Conservation (phyloP, 2,888 invertebrate genomes). For the Baronia brevicornis region DNA sequence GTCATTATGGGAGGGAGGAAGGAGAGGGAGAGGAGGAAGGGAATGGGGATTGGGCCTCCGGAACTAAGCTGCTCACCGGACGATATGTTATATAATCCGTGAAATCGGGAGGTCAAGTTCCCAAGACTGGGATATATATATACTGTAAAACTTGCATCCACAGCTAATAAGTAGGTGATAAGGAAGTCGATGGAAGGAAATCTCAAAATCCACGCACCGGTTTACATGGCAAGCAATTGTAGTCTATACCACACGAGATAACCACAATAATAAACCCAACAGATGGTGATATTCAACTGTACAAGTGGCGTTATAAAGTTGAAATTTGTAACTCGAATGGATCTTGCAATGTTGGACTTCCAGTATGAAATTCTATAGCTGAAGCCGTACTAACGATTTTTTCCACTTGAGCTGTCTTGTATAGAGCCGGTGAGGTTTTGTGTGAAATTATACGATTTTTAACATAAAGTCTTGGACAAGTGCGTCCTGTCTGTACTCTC, state of each 20-base stretch:
- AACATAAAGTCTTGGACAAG: too few relatives aligned
- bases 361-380: constrained; percentile 8
- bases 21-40: too few relatives aligned
- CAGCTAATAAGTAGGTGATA: too few relatives aligned
- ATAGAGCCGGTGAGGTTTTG: background rate
- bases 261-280: background rate
- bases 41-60: too few relatives aligned
- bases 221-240: constrained; percentile 5
- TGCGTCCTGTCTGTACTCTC: too few relatives aligned
- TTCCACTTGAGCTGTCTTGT: constrained; percentile 4
- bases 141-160: too few relatives aligned
- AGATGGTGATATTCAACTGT: background rate
- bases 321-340: background rate
- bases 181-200: constrained; percentile 4
- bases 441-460: too few relatives aligned
- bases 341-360: background rate
- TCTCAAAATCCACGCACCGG: constrained; percentile 10
- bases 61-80: too few relatives aligned
- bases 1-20: too few relatives aligned
- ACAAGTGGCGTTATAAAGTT: background rate
- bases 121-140: too few relatives aligned
- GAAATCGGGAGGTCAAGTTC: too few relatives aligned
- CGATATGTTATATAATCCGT: too few relatives aligned
- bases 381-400: constrained; percentile 9
- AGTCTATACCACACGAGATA: constrained; percentile 8